Evolutionary conservation across 2,888 invertebrate genomes (phyloP), one percentile per base, ranked within the genome.

Genomic region (Sericinus montela): DNA sequence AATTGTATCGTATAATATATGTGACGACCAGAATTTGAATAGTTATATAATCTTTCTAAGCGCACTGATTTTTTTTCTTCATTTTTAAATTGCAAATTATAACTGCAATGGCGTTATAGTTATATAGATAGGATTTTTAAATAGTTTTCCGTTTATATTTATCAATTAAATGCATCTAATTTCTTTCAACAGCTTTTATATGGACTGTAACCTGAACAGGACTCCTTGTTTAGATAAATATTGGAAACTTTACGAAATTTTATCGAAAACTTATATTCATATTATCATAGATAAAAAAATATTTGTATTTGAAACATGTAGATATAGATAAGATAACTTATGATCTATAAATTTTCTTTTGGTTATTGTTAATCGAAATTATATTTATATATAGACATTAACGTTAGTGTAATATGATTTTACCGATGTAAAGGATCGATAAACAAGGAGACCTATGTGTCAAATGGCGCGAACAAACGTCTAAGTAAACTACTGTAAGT

Each of bases 41-140:
- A 75, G 64, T 65, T 75, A 37, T 42, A 8, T 32, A 41, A 75
- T 70, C 67, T 75, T 72, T 76, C 81, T 80, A 84, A 86, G 86
- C 86, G 84, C 80, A 82, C 72, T 80, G 81, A 72, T 75, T 71
- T 72, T 19, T 67, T 67, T 74, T 61, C 55, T 65, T 64, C 73
- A 71, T 65, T 64, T 72, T 68, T 72, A 54, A 58, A 58, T 75
- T 66, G 83, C 84, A 83, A 82, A 76, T 76, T 64, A 80, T 72
- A 70, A 60, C 65, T 64, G 62, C 41, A 56, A 56, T 55, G 60
- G 64, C 63, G 62, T 70, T 72, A 67, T 78, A 69, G 69, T 55
- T 55, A 55, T 51, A 58, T 62, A 58, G 63, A 67, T 71, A 69
- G 62, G 67, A 65, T 68, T 62, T 63, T 57, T 56, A 45, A 37